Conservation (phyloP, 2,113 vertebrate genomes). For the Erpornis zantholeuca region DNA sequence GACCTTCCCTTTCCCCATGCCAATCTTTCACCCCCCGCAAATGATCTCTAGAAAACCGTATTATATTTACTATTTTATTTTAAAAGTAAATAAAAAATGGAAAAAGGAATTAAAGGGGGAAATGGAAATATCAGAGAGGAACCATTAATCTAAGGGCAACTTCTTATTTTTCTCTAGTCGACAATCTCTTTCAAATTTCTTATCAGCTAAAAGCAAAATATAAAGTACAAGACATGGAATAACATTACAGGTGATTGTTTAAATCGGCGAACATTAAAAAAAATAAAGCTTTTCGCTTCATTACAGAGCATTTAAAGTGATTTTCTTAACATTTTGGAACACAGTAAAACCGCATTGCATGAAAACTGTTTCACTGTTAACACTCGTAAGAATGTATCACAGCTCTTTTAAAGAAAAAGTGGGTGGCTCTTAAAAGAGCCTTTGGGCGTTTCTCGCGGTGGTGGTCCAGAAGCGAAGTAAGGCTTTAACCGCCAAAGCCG, state of each 20-base stretch:
- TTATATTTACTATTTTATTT: not conserved
- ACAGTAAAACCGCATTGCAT: no score
- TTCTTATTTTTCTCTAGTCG: fast-evolving
- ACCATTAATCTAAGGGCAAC: fast-evolving
- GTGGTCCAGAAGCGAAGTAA: no score
- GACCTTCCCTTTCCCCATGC: fast-evolving
- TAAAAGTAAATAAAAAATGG: fast-evolving
- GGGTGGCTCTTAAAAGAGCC: slow-evolving; percentile 80
- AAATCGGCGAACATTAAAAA: fast-evolving
- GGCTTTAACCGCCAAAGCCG: slow-evolving; percentile 34
- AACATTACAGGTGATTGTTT: fast-evolving
- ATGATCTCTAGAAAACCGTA: fast-evolving
- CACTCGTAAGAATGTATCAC: no score
- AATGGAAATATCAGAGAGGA: fast-evolving
- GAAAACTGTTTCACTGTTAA: no score
- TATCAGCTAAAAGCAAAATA: fast-evolving
- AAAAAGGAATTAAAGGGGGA: fast-evolving
- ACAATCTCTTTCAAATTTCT: fast-evolving
- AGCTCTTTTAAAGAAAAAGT: not conserved
- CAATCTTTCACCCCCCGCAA: fast-evolving
- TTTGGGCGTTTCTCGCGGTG: slow-evolving; percentile 31
- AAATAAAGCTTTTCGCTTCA: fast-evolving
- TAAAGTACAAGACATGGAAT: fast-evolving
- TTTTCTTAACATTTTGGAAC: no score
- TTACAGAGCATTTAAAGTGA: no score